These are phyloP conservation scores for Morelia viridis DNA, from an alignment of 2,797 vertebrate genomes.

Conservation along the genomic window DNA sequence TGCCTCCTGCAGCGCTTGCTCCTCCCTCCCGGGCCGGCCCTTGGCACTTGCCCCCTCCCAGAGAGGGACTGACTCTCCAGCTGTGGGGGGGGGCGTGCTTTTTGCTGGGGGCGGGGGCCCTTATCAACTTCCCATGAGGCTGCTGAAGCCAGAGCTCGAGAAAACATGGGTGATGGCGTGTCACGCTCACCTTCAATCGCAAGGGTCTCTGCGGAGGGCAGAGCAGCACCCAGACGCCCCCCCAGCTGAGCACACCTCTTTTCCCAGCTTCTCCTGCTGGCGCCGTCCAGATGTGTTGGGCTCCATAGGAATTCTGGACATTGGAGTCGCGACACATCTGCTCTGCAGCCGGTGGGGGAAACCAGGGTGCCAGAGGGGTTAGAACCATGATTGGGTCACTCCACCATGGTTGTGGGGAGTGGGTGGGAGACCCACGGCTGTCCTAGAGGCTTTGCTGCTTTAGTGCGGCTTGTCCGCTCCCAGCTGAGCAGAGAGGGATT, in stretches of 20 bases:
- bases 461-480: not conserved
- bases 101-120: not conserved
- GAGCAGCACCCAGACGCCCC: not conserved
- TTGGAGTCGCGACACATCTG: not conserved
- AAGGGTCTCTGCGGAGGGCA: not conserved
- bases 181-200: not conserved
- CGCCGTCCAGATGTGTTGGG: not conserved
- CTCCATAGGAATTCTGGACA: not conserved
- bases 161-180: not conserved
- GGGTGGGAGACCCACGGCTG: not conserved
- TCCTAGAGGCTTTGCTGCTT: not conserved
- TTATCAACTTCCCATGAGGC: not conserved
- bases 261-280: not conserved
- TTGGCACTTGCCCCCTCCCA: not conserved
- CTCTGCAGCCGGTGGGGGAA: not conserved
- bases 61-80: not conserved
- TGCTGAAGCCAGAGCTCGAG: not conserved
- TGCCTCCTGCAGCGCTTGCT: not conserved
- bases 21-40: not conserved
- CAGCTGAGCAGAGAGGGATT: not conserved
- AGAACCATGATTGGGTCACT: not conserved
- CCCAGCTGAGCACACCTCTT: not conserved
- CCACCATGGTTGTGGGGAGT: not conserved
- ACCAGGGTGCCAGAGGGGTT: not conserved
- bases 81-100: not conserved